Conservation (phyloP, 53 echinoderm and acorn worm species). For the Actinopyga echinites region DNA sequence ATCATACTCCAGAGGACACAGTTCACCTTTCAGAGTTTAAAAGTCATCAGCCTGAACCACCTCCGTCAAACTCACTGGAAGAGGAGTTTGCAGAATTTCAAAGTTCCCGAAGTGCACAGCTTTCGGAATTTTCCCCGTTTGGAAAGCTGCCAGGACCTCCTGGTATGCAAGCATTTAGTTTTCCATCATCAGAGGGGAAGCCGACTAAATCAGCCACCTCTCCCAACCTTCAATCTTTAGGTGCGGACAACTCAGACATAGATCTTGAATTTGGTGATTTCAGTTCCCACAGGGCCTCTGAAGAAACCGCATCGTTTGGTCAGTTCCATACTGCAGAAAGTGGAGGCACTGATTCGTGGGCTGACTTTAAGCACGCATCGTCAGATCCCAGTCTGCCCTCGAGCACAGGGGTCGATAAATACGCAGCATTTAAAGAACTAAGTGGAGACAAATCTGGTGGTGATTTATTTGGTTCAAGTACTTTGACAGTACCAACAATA, state of each 20-base stretch:
- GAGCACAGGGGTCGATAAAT: conserved; percentile 62
- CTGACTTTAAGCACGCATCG: conserved; percentile 77
- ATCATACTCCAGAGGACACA: conserved; percentile 9
- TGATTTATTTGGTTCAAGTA: conserved; percentile 33
- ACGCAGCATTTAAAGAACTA: conserved; percentile 61
- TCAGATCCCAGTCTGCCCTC: conserved; percentile 81
- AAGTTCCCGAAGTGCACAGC: conserved; percentile 36
- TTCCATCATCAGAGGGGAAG: not conserved
- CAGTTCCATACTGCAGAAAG: conserved; percentile 32
- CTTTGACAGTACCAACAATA: not conserved
- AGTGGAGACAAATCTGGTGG: not conserved
- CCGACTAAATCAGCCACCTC: conserved; percentile 39
- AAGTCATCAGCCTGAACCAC: conserved; percentile 23
- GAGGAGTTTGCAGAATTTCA: conserved; percentile 63
- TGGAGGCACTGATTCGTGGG: conserved; percentile 36
- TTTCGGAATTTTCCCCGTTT: not conserved
- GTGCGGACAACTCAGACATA: not conserved
- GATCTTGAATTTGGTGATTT: conserved; percentile 85
- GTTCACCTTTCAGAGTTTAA: conserved; percentile 25
- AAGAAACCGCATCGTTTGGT: not conserved
- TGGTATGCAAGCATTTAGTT: not conserved
- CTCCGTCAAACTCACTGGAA: conserved; percentile 44
- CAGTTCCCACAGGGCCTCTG: conserved; percentile 42
- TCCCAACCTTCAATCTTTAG: conserved; percentile 20
- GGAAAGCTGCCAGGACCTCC: not conserved